A percentile compares a stretch with the other conserved stretches of the same genome.
These are phyloP conservation scores for Lypha dubia DNA, from an alignment of 2,888 invertebrate species.

Conservation along the genomic window DNA sequence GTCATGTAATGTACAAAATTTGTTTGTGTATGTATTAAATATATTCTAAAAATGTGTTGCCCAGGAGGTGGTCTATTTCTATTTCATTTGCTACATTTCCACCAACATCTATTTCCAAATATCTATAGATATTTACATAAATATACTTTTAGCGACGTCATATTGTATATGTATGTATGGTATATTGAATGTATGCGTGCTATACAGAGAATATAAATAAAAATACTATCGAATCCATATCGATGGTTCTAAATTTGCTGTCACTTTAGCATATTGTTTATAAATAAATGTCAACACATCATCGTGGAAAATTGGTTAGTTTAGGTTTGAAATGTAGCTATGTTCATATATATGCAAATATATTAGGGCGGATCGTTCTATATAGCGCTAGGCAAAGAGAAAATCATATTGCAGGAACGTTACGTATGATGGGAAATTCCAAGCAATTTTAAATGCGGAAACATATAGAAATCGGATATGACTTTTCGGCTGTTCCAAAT, in stretches of 20 bases:
- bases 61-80: slow-evolving; percentile 52
- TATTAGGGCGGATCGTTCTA: no score
- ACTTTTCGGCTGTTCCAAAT: no score
- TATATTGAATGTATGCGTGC: neutral
- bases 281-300: slow-evolving; percentile 67
- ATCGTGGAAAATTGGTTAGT: slow-evolving; percentile 45
- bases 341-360: neutral
- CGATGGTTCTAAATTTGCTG: slow-evolving; percentile 34
- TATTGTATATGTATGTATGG: neutral
- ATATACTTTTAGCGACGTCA: slow-evolving; percentile 17
- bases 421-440: no score
- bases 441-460: no score
- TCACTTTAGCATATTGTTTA: slow-evolving; percentile 61
- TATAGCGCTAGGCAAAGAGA: no score
- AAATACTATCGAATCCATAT: slow-evolving; percentile 19
- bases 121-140: neutral
- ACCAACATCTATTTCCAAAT: neutral
- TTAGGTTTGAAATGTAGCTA: slow-evolving; percentile 10
- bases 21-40: slow-evolving; percentile 24
- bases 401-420: no score
- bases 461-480: no score
- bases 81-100: slow-evolving; percentile 21
- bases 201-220: slow-evolving; percentile 6
- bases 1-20: slow-evolving; percentile 32
- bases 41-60: slow-evolving; percentile 31